Percentiles rank a stretch among this genome's conserved stretches.
phyloP scores from a whole-genome alignment of 2,797 vertebrate species.

The Danionella dracula region DNA sequence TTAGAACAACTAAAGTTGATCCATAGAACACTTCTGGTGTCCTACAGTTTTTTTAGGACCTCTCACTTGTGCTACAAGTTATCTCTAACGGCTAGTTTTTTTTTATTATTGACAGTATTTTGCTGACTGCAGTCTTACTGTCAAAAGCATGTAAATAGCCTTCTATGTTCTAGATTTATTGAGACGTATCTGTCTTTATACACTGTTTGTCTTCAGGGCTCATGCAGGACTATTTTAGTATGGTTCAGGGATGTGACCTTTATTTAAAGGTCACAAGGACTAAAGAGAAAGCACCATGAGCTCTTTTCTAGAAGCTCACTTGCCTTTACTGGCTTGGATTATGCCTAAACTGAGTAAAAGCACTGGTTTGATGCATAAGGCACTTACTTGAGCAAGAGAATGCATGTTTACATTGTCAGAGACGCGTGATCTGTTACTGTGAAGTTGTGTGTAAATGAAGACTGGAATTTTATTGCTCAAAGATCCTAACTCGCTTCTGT shows the following conservation, averaged over 20 bases:
- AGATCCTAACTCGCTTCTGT: slow-evolving; percentile 47
- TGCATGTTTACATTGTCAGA: slow-evolving; percentile 51
- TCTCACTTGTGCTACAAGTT: too few species aligned
- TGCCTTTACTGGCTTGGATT: neutral
- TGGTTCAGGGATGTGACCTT: neutral
- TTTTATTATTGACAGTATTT: slow-evolving; percentile 46
- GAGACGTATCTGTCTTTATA: slow-evolving; percentile 40
- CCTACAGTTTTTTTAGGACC: neutral
- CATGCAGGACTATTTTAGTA: slow-evolving; percentile 36
- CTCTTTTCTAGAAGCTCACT: neutral
- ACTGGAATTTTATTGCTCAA: slow-evolving; percentile 38
- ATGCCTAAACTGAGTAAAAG: neutral
- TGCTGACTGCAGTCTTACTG: slow-evolving; percentile 50
- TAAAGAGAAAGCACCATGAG: neutral
- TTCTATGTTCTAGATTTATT: slow-evolving; percentile 37
- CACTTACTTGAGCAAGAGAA: neutral
- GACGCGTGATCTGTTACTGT: slow-evolving; percentile 42
- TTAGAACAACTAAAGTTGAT: slow-evolving; percentile 47
- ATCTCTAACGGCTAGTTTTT: slow-evolving; percentile 40
- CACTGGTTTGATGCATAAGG: neutral
- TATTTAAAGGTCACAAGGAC: neutral
- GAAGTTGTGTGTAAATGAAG: slow-evolving; percentile 40
- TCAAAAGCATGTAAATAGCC: slow-evolving; percentile 60
- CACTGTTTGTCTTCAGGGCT: slow-evolving; percentile 68
- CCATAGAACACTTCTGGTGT: neutral